Evolutionary conservation across 1,140 invertebrate genomes (phyloP), one percentile per base, ranked within the genome.

Genomic region (Ylistrum balloti): DNA sequence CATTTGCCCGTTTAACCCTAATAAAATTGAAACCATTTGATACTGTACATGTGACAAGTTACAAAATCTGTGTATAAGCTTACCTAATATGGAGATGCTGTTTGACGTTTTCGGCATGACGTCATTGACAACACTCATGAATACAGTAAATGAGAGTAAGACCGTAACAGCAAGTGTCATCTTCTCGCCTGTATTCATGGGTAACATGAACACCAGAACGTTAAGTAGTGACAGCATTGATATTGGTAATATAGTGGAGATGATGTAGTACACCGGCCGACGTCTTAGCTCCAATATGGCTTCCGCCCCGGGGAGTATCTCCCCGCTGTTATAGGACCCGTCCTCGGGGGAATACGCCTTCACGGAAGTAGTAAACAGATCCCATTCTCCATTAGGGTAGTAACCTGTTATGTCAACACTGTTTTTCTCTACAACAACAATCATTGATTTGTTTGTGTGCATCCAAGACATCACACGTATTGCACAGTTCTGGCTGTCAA

Each of bases 51-150:
- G 5, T 38, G 13, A 38, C 35, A 38, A 45, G 20, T 45, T 45
- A 13, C 17, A 45, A 45, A 45, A 45, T 13, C 1, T 74, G 17
- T 28, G 22, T 28, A 17, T 38, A 88, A 56, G 91, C 93, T 93
- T 95, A 97, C 97, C 97, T 86, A 97, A 95, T 45, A 97, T 95
- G 85, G 97, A 97, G 20, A 97, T 96, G 86, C 96, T 96, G 92
- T 97, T 97, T 10, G 97, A 97, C 7, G 97, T 97, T 93, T 97
- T 96, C 7, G 97, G 97, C 96, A 97, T 96, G 88, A 97, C 97
- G 92, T 97, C 97, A 41, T 96, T 97, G 41, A 97, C 97, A 88
- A 97, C 96, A 90, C 97, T 95, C 96, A 97, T 97, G 93, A 97
- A 97, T 28, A 97, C 97, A 86, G 96, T 97, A 93, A 97, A 97